Evolutionary conservation across 35 echinoderm and acorn worm genomes (phyloP), one percentile per base, ranked within the genome.

Genomic region (Antedon bifida): DNA sequence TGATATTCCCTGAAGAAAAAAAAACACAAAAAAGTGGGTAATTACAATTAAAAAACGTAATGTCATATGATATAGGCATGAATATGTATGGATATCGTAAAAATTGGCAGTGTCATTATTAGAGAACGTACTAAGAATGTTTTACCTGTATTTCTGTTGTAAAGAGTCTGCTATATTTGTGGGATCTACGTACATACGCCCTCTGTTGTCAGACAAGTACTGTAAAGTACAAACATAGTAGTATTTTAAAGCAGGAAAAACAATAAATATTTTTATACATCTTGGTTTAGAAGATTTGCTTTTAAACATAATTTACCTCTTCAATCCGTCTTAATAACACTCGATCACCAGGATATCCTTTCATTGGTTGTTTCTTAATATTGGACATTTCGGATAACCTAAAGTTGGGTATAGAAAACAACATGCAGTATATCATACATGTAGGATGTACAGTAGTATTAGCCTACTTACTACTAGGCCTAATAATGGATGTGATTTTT

Each of bases 1-100:
- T 75, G 74, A 74, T 96, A 96, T 35, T 96, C 93, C 73, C 93
- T 96, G 87, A 17, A 86, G 39, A 81, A 42, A 42, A 42, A 42
- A 42, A n/a, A n/a, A 79, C 75, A 84, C 13, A 79, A 30, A 46
- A 17, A 28, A 26, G 38, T 45, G 30, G 39, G 26, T 79, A n/a
- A 29, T 42, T 55, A 19, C 10, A 32, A 77, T 42, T 28, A 73
- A n/a, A n/a, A n/a, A n/a, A n/a, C n/a, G n/a, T n/a, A n/a, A n/a
- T n/a, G n/a, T n/a, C n/a, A n/a, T n/a, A n/a, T n/a, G n/a, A n/a
- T n/a, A n/a, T n/a, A n/a, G n/a, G n/a, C n/a, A n/a, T n/a, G n/a
- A n/a, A n/a, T n/a, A n/a, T n/a, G n/a, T 34, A 31, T 36, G 4
- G 39, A 36, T 12, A 78, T 36, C 19, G 30, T 39, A 26, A 12